Conservation (phyloP, 2,113 vertebrate genomes). For the Regulus satrapa region DNA sequence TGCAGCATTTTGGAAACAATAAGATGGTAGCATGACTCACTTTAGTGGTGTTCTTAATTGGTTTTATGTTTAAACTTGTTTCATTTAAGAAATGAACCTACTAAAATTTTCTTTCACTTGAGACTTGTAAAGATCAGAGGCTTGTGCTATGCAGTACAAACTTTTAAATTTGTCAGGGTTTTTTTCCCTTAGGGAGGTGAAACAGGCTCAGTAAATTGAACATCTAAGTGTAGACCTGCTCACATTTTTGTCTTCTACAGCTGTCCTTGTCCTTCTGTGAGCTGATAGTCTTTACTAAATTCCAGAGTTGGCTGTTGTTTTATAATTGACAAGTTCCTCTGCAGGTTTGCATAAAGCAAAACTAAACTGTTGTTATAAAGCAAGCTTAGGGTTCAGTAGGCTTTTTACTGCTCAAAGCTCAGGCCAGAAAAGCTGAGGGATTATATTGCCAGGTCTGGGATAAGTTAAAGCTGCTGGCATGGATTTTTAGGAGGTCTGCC, state of each 20-base stretch:
- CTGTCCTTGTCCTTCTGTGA: neutral
- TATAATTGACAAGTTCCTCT: neutral
- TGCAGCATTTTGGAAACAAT: neutral
- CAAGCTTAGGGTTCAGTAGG: neutral
- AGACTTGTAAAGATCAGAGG: neutral
- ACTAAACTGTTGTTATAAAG: neutral
- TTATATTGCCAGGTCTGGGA: neutral
- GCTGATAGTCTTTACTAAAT: neutral
- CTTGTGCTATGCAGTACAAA: neutral
- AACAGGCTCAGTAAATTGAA: neutral
- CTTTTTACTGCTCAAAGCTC: neutral
- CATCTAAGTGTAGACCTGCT: rapidly evolving
- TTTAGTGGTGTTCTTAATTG: neutral
- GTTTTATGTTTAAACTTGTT: neutral
- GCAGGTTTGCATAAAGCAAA: neutral
- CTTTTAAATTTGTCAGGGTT: neutral
- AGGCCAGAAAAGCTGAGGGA: neutral
- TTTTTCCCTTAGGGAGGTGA: neutral
- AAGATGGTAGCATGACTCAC: neutral
- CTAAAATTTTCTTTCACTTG: neutral
- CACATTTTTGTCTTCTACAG: neutral
- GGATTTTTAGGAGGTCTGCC: neutral
- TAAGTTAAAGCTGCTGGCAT: neutral
- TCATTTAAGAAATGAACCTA: neutral
- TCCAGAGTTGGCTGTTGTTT: neutral